Evolutionary conservation across 2,113 vertebrate genomes (phyloP).

Genomic region (Phainopepla nitens): DNA sequence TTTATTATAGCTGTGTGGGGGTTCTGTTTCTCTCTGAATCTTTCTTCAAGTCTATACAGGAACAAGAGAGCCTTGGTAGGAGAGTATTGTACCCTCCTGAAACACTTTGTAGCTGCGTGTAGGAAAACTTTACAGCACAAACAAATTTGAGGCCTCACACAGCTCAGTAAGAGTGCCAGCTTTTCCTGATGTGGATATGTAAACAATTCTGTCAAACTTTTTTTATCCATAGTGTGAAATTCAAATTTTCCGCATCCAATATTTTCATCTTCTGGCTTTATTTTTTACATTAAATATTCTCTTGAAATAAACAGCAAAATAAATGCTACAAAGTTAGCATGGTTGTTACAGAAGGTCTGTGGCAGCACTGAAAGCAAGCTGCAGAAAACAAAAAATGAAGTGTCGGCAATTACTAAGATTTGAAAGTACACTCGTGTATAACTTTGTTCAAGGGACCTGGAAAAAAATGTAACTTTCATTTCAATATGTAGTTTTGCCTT

Average conservation of each 20-base stretch:
- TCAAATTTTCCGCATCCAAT: background rate
- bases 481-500: background rate
- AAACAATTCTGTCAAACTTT: constrained; percentile 1
- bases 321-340: background rate
- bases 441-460: background rate
- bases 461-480: background rate
- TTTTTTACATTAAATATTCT: constrained; percentile 1
- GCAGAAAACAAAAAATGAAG: background rate
- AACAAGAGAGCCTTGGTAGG: background rate
- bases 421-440: background rate
- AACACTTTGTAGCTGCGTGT: background rate
- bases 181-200: background rate
- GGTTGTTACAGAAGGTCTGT: background rate
- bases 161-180: background rate
- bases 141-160: background rate
- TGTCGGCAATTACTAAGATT: background rate
- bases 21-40: background rate
- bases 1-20: background rate
- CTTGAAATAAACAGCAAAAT: constrained; percentile 10
- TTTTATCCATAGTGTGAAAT: background rate
- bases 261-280: background rate
- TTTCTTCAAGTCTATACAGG: background rate
- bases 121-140: background rate
- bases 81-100: background rate
- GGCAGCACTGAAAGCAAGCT: background rate